Conservation (phyloP, 2,888 invertebrate species). For the Raillietiella orientalis region DNA sequence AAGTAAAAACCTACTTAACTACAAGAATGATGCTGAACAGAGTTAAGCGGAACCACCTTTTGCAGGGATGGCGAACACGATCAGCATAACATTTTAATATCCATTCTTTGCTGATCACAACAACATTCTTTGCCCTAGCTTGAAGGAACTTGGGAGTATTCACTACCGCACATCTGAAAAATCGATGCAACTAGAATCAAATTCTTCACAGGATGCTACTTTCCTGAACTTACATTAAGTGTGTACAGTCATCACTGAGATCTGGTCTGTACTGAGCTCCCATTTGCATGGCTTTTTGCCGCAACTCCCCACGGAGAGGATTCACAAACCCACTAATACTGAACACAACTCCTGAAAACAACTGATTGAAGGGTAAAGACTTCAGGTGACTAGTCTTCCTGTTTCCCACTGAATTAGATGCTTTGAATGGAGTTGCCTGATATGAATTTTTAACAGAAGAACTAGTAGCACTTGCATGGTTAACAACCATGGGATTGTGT, state of each 20-base stretch:
- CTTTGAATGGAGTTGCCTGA: too few species aligned
- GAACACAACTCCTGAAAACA: constrained; percentile 31
- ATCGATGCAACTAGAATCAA: constrained; percentile 1
- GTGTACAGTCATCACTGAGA: constrained; percentile 42
- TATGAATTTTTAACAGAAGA: too few species aligned
- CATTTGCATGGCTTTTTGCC: constrained; percentile 32
- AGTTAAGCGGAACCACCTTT: constrained; percentile 12
- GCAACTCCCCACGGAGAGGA: constrained; percentile 31
- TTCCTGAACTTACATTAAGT: constrained; percentile 33
- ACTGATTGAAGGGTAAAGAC: constrained; percentile 18
- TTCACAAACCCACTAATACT: constrained; percentile 65
- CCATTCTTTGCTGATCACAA: constrained; percentile 39
- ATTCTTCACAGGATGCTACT: background rate
- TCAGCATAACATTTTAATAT: constrained; percentile 25
- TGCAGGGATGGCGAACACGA: constrained; percentile 29
- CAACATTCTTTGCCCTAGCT: constrained; percentile 23
- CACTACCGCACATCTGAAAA: constrained; percentile 44
- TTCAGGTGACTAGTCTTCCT: background rate
- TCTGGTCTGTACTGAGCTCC: constrained; percentile 43
- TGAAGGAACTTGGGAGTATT: constrained; percentile 59
- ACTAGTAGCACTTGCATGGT: too few species aligned
- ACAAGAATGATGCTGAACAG: too few species aligned
- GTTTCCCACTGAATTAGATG: too few species aligned
- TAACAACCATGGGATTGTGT: too few species aligned
- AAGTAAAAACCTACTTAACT: too few species aligned